Evolutionary conservation across 2,113 vertebrate species (phyloP).

Genomic region (Sphaerodactylus townsendi): DNA sequence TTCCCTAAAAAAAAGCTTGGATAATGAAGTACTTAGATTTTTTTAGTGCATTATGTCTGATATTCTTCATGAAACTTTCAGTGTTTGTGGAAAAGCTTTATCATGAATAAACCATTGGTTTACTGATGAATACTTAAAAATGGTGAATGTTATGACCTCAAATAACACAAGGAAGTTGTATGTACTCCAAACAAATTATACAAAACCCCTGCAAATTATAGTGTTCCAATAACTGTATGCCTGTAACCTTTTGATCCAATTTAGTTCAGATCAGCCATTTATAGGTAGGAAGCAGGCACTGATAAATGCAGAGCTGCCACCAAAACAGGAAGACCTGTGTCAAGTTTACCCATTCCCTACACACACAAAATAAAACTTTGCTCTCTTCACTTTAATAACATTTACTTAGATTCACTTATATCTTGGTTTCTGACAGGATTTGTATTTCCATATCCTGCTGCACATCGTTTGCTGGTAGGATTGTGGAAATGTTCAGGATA

Average conservation of each 20-base stretch:
- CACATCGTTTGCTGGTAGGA: neutral
- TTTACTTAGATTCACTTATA: too few species aligned
- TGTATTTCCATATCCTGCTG: neutral
- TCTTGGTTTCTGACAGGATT: too few species aligned
- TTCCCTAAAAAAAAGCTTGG: slow-evolving; percentile 20
- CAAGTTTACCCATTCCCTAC: too few species aligned
- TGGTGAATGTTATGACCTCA: slow-evolving; percentile 8
- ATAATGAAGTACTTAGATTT: slow-evolving; percentile 12
- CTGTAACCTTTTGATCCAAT: slow-evolving; percentile 15
- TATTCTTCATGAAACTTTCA: slow-evolving; percentile 44
- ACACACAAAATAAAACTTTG: neutral
- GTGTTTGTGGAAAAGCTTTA: slow-evolving; percentile 29
- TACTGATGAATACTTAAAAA: slow-evolving; percentile 5
- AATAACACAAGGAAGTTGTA: slow-evolving; percentile 31
- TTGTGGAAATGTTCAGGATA: neutral
- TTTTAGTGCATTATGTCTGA: slow-evolving; percentile 6
- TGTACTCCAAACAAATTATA: slow-evolving; percentile 22
- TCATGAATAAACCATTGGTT: slow-evolving; percentile 22
- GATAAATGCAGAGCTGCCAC: too few species aligned
- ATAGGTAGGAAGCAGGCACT: too few species aligned
- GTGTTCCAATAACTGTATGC: neutral
- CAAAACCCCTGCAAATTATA: neutral
- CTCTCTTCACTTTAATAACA: too few species aligned
- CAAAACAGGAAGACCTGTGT: too few species aligned
- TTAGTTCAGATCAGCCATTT: neutral